Evolutionary conservation across 2,888 invertebrate genomes (phyloP), one percentile per base, ranked within the genome.

Genomic region (Xylocampa areola): DNA sequence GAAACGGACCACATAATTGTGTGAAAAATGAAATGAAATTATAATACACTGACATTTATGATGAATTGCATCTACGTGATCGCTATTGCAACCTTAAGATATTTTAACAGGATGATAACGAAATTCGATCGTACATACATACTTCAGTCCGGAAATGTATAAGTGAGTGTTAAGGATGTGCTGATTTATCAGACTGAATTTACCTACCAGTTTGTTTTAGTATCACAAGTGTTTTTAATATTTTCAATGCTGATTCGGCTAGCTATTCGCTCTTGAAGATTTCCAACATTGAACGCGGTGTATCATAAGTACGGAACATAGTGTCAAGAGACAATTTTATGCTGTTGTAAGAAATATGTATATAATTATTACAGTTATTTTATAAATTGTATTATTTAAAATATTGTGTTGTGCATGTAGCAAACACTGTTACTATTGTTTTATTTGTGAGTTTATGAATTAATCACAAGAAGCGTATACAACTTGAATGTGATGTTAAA

Each of bases 331-430:
- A 47, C 37, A 35, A 19, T 45, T 32, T 2, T n/a, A 35, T 32
- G 44, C 13, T 37, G 35, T 57, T 40, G 30, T 51, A 55, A 61
- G 47, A 33, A 41, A 51, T 45, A 27, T 60, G 32, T 54, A 60
- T 47, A 47, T 50, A 54, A 27, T 4, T 45, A 50, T 27, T 4
- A 41, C 25, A 48, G 41, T 49, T 47, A 47, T 43, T 33, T 49
- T 23, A 36, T 44, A 39, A 44, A 30, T 13, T 40, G 25, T 45
- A 41, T 50, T 40, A 40, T 45, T 13, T 44, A 27, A 17, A 32
- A 30, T 25, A 21, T 21, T 37, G 25, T 27, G 14, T 43, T 37
- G 16, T 35, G 33, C 25, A 10, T 50, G 19, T 52, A 30, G 21
- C 19, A 52, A 6, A 30, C 37, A 29, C 17, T 27, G 32, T 39